Base-by-base conservation (phyloP, 2,113 vertebrate species). In the Forbesichthys papilliferus region DNA sequence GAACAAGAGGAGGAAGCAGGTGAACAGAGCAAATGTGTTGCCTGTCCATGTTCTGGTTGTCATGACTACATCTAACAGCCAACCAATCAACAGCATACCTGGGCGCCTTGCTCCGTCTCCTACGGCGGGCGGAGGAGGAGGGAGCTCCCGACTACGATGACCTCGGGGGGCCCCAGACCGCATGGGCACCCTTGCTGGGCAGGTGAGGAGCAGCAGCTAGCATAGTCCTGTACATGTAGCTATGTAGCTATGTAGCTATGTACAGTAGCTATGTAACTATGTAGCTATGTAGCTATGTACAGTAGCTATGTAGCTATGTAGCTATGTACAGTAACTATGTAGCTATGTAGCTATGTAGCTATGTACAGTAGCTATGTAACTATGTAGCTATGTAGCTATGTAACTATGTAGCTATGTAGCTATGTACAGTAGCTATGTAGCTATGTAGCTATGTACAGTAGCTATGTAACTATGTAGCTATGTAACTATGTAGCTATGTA, bases 81-180 rank as follows among this genome's bases (percentile, higher is more conserved):
- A 13, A 73, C 53, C 67, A 68, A 64, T 81, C 55, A 51, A 67
- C 89, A 65, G 86, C 86, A 1, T 93, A 93, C 65, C 67, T 94
- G 75, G 84, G 87, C 0, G 81, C 87, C 49, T 46, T 95, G 85
- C 86, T 94, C 54, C 90, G 86, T 68, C 87, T 94, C 11, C 89
- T 91, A 71, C 91, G 65, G 1, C 88, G 92, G 18, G 88, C 84
- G 3, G 78, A 75, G 33, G 81, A 87, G 0, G 90, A 90, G n/a
- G 0, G 81, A 75, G 58, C 84, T 80, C 0, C 52, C 79, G 0
- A 94, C 64, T 95, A 94, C 1, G 94, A 94, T 14, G 93, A 94
- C 63, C 91, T 87, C 74, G 0, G n/a, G 88, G 54, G 89, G 54
- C 75, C 89, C 90, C 86, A 83, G 82, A 3, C 86, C 89, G 61